A percentile compares a stretch with the other conserved stretches of the same genome.
These are phyloP conservation scores for Heliconius hermathena DNA, from an alignment of 1,140 invertebrate species.

Conservation along the genomic window DNA sequence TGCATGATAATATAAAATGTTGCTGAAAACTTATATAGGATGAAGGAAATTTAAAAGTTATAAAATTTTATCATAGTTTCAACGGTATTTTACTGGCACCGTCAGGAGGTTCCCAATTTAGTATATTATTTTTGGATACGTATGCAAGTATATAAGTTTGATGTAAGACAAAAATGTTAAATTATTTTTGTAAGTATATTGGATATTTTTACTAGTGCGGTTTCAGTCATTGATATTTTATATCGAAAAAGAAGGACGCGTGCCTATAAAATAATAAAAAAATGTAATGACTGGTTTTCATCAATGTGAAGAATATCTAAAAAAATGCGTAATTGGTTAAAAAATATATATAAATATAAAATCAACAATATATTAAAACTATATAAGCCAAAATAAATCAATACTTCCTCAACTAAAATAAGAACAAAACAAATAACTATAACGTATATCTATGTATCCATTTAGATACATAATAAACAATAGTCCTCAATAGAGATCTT, in stretches of 20 bases:
- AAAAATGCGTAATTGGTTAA: no score
- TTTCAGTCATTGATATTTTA: no score
- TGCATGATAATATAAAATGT: constrained; percentile 27
- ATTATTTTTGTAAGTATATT: not conserved
- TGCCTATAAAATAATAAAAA: no score
- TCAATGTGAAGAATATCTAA: no score
- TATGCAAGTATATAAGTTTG: not conserved
- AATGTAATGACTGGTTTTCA: no score
- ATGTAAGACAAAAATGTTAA: not conserved
- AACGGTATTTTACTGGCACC: not conserved
- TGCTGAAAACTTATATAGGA: constrained; percentile 12
- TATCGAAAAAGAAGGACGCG: no score
- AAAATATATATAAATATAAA: no score
- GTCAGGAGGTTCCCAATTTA: not conserved
- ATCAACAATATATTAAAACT: no score
- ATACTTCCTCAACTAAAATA: no score
- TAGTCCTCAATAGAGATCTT: not conserved
- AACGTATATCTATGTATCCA: no score
- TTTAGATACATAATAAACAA: not conserved
- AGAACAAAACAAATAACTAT: no score
- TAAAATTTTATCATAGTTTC: constrained; percentile 11
- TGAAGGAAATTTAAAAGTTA: constrained; percentile 10
- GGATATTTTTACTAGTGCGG: not conserved
- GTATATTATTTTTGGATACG: not conserved
- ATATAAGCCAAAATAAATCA: no score